Base-by-base conservation (phyloP, 1,140 invertebrate genomes). In the Drosophila novamexicana region DNA sequence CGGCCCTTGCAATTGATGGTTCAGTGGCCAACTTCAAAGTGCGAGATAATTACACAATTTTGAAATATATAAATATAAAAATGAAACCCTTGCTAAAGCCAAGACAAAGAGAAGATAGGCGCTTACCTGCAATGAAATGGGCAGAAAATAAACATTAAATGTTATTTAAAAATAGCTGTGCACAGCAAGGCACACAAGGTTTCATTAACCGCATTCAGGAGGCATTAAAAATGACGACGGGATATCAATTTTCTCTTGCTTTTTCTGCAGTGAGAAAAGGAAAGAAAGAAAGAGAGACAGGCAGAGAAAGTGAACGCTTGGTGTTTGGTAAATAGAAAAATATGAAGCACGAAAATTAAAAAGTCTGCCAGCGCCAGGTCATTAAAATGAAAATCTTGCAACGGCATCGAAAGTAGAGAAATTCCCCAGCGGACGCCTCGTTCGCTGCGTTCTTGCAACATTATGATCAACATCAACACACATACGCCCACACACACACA, bases 301-400 rank as follows among this genome's bases (percentile, higher is more conserved):
- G 4, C 18, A 18, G 14, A 16, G 39, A 50, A 54, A 47, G 52
- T 62, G 64, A 37, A 16, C 22, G 56, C 42, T 67, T 14, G 29
- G 39, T 39, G 37, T 58, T 56, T 18, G 39, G 67, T 83, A 83
- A 88, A 88, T 80, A 88, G 79, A 77, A 88, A 88, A 88, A 62
- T 88, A 88, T 88, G 83, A 86, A 83, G 76, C 36, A 79, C 69
- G 62, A 82, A 86, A 86, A 83, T 86, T 79, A 88, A 86, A 86
- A 88, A 88, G 75, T 66, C 71, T 82, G 75, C 56, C 65, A 75
- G 62, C 47, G 74, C 65, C 61, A 64, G 58, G 83, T 77, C 83
- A 88, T 88, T 83, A 83, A 80, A 88, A 77, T 67, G 64, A 77
- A 88, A 75, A 78, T 80, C 80, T 77, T 66, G 66, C 59, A 62